Evolutionary conservation across 1,140 invertebrate species (phyloP).

Genomic region (Batillaria attramentaria): DNA sequence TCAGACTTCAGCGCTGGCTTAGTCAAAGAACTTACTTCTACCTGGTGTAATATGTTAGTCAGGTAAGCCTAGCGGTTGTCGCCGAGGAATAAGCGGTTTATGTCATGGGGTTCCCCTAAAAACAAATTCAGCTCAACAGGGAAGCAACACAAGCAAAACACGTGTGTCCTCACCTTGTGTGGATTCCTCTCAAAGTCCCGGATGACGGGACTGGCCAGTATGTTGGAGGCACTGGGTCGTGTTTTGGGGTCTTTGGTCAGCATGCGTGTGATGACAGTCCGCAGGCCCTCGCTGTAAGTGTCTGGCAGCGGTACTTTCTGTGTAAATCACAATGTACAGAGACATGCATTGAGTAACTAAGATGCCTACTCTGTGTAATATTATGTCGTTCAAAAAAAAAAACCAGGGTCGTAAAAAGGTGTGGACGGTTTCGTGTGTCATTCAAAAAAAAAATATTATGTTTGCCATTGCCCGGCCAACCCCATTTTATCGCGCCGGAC

Average conservation of each 20-base stretch:
- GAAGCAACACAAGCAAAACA: background rate
- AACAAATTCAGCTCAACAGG: background rate
- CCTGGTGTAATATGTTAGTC: too few relatives aligned
- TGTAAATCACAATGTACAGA: background rate
- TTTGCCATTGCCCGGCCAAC: too few relatives aligned
- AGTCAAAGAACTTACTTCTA: too few relatives aligned
- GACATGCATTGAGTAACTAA: background rate
- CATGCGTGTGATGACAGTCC: background rate
- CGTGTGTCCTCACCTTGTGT: background rate
- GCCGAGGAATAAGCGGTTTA: too few relatives aligned
- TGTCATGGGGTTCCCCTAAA: too few relatives aligned
- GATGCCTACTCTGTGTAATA: background rate
- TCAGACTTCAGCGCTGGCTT: too few relatives aligned
- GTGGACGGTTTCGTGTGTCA: too few relatives aligned
- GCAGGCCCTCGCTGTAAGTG: conserved; percentile 3
- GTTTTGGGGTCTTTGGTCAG: conserved; percentile 14
- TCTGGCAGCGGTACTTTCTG: conserved; percentile 26
- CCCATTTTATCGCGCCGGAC: too few relatives aligned
- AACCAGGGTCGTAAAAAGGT: background rate
- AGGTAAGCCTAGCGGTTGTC: too few relatives aligned
- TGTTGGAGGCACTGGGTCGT: conserved; percentile 19
- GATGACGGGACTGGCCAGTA: conserved; percentile 6
- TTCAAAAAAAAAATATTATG: too few relatives aligned
- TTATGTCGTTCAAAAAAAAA: background rate
- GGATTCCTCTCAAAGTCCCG: conserved; percentile 10